A percentile compares a stretch with the other conserved stretches of the same genome.
These are phyloP conservation scores for Eremophila alpestris DNA, from an alignment of 2,797 vertebrate genomes.

Conservation along the genomic window DNA sequence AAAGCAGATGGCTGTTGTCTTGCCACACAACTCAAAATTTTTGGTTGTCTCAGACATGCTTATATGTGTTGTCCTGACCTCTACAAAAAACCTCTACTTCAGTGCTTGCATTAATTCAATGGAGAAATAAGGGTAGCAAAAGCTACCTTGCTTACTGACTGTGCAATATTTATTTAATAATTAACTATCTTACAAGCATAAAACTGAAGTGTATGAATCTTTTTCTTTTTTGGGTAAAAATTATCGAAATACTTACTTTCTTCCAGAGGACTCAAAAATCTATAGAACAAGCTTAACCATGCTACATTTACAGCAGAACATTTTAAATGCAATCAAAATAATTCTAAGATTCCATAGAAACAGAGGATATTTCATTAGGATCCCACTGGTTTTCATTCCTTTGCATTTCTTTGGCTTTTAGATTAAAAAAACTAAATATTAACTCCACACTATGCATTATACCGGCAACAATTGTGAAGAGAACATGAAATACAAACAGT, in stretches of 20 bases:
- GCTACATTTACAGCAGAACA: not conserved
- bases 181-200: not conserved
- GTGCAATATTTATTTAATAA: not conserved
- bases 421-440: not conserved
- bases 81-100: not conserved
- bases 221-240: not conserved
- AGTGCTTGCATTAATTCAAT: not conserved
- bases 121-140: not conserved
- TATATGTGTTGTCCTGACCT: not conserved
- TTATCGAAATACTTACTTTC: not conserved
- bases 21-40: not conserved
- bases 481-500: not conserved
- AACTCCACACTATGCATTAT: fast-evolving
- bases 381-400: not conserved
- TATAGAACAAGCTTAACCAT: not conserved
- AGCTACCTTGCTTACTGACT: not conserved
- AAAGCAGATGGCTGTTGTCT: not conserved
- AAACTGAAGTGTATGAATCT: not conserved
- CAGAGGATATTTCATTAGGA: not conserved
- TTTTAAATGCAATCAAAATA: not conserved
- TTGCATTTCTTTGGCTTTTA: not conserved
- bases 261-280: not conserved
- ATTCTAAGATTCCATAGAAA: not conserved
- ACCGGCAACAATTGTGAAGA: fast-evolving
- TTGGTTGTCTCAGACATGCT: not conserved